A percentile compares a stretch with the other conserved stretches of the same genome.
Evolutionary conservation across 2,888 invertebrate genomes (phyloP).

Genomic region (Chironomus tentans): DNA sequence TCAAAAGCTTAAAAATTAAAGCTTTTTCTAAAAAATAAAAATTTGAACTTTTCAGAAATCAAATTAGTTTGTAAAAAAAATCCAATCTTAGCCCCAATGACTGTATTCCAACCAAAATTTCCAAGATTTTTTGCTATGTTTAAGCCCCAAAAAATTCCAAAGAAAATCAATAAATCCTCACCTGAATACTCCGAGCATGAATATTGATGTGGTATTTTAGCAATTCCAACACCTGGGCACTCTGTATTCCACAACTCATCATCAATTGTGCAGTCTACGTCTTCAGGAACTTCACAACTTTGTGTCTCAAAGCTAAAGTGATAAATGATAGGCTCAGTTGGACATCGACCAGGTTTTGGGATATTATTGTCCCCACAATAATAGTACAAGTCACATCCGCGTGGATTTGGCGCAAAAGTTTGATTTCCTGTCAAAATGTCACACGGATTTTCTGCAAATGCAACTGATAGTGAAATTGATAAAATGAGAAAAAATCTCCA

Average conservation of each 20-base stretch:
- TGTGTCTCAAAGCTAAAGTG: background rate
- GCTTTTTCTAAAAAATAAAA: too few species aligned
- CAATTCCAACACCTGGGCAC: background rate
- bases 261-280: background rate
- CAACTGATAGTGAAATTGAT: background rate
- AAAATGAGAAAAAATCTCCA: background rate
- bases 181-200: conserved; percentile 6
- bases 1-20: too few species aligned
- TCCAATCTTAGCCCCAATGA: too few species aligned
- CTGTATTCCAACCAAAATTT: too few species aligned
- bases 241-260: background rate
- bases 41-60: too few species aligned
- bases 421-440: background rate
- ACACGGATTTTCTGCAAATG: background rate
- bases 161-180: background rate
- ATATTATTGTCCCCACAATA: background rate
- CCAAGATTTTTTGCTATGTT: too few species aligned
- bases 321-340: too few species aligned
- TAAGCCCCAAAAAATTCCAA: too few species aligned
- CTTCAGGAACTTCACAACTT: background rate
- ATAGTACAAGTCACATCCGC: background rate
- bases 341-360: background rate
- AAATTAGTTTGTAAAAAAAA: too few species aligned
- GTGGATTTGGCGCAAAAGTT: background rate
- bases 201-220: background rate